These are phyloP conservation scores for Marronus borbonicus DNA, from an alignment of 2,888 invertebrate genomes.

Conservation along the genomic window DNA sequence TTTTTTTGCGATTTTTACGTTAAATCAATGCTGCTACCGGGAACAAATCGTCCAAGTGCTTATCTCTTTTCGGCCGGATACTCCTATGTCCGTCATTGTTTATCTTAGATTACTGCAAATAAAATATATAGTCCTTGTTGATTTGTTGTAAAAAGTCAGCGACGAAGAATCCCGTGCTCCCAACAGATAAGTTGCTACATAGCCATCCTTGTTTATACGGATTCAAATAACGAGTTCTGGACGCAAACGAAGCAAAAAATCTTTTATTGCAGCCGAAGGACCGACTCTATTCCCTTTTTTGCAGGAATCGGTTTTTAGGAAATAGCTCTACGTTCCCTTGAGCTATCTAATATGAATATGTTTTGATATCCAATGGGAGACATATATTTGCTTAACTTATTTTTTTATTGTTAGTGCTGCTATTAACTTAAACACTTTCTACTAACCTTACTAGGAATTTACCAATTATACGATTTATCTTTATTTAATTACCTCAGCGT, in stretches of 20 bases:
- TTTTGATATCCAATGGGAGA: no score
- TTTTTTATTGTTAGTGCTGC: no score
- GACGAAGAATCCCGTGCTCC: not conserved
- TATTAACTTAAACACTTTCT: no score
- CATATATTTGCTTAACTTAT: no score
- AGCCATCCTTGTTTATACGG: not conserved
- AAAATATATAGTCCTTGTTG: constrained; percentile 38
- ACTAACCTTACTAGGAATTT: no score
- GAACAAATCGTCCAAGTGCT: constrained; percentile 26
- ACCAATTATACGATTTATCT: no score
- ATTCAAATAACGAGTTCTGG: no score
- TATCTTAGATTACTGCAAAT: constrained; percentile 21
- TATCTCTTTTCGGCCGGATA: constrained; percentile 30
- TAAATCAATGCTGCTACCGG: constrained; percentile 10
- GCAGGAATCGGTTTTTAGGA: not conserved
- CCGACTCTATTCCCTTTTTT: not conserved
- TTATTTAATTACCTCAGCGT: no score
- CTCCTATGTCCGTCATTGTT: constrained; percentile 27
- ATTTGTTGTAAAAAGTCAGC: constrained; percentile 23
- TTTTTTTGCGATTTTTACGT: not conserved
- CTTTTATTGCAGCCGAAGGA: constrained; percentile 17
- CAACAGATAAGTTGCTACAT: not conserved
- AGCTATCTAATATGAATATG: no score
- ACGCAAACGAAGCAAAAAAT: not conserved
- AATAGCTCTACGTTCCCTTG: not conserved